Evolutionary conservation across 1,140 invertebrate genomes (phyloP), one percentile per base, ranked within the genome.

Genomic region (Drosophila yakuba): DNA sequence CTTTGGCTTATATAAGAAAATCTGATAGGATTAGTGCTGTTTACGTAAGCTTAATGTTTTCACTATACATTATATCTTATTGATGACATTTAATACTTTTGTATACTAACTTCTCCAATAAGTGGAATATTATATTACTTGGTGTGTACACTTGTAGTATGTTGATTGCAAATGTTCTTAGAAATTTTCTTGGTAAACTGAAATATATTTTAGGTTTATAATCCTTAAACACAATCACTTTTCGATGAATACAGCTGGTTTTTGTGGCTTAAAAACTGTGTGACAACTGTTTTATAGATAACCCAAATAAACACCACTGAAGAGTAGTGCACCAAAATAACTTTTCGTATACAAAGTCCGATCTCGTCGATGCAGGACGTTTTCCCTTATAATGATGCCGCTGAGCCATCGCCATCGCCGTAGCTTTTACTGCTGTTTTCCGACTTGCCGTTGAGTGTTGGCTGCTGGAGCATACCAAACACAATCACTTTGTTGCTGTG

Each of bases 311-410:
- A 10, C 32, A 10, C 32, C 8, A 3, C 8, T 32, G 8, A 14
- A 74, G 74, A 28, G 54, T 57, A 69, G 44, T 28, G 51, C 44
- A 48, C 32, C 39, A 82, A 69, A 58, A 45, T 39, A 60, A 60
- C 68, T 61, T 54, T 36, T 52, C 23, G 48, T 32, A 38, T 38
- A 35, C 39, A 10, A 47, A 23, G 39, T 36, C 48, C 32, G 17
- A 7, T 32, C 64, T 39, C 14, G 25, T 63, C 74, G 64, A 41
- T 75, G 67, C 81, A 74, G 76, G 83, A 79, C 84, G 80, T 66
- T 86, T 79, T 79, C 52, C 51, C 83, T 74, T 75, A 88, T 88
- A 86, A 86, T 86, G 79, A 88, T 69, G 79, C 75, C 83, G 72
- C 78, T 78, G 75, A 81, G 83, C 56, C 75, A 78, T 52, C 56